Conservation (phyloP, 2,113 vertebrate genomes). For the Alosa alosa region DNA sequence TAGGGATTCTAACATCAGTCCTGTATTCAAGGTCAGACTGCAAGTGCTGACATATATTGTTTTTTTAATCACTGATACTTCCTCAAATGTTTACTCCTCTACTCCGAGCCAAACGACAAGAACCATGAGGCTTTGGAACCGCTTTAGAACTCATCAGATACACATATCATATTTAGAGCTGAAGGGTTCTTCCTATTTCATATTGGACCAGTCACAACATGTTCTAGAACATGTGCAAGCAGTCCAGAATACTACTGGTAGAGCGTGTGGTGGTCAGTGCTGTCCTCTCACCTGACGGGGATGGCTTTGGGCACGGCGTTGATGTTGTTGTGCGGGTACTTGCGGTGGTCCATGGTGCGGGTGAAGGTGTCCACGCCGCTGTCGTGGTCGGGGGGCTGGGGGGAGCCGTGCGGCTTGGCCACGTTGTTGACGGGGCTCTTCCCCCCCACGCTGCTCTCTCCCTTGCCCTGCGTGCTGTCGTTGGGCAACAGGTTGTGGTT, state of each 20-base stretch:
- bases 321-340: slow-evolving; percentile 88
- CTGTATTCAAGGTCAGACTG: background rate
- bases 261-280: background rate
- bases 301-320: slow-evolving; percentile 90
- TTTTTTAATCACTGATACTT: no score
- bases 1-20: background rate
- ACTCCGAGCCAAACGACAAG: no score
- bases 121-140: no score
- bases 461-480: slow-evolving; percentile 74
- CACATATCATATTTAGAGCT: no score
- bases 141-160: no score
- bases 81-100: no score
- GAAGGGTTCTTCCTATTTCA: no score
- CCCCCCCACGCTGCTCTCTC: slow-evolving; percentile 75
- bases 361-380: slow-evolving; percentile 84
- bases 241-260: no score
- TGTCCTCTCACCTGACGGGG: slow-evolving; percentile 83
- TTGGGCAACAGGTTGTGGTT: slow-evolving; percentile 96
- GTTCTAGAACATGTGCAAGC: no score
- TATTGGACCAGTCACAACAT: no score
- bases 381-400: slow-evolving; percentile 81
- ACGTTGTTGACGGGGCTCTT: slow-evolving; percentile 67
- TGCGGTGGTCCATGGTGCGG: slow-evolving; percentile 79
- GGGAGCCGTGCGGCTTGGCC: slow-evolving; percentile 75
- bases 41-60: no score